Evolutionary conservation across 2,888 invertebrate species (phyloP).

Genomic region (Matsumyia berberina): DNA sequence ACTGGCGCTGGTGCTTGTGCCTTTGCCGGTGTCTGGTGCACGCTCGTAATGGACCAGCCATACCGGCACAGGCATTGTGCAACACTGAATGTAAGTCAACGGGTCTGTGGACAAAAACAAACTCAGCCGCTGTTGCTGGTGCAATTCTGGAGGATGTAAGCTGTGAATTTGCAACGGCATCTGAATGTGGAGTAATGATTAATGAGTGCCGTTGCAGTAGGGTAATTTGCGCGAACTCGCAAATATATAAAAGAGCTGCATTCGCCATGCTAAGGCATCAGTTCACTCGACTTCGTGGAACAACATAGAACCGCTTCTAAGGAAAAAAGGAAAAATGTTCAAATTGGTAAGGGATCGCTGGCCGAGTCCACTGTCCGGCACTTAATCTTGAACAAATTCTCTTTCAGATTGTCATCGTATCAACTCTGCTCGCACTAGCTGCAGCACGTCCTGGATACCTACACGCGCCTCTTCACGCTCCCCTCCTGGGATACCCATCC

Average conservation of each 20-base stretch:
- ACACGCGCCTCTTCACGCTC: conserved; percentile 78
- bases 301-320: conserved; percentile 23
- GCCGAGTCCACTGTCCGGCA: neutral
- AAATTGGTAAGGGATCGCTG: conserved; percentile 71
- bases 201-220: conserved; percentile 63
- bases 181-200: conserved; percentile 77
- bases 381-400: too few species aligned
- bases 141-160: conserved; percentile 72
- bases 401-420: conserved; percentile 52
- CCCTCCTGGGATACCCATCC: conserved; percentile 67
- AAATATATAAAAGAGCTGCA: conserved; percentile 81
- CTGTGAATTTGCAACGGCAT: conserved; percentile 62
- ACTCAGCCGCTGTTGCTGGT: conserved; percentile 49
- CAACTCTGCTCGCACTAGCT: conserved; percentile 76
- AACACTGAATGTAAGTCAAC: conserved; percentile 67
- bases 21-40: conserved; percentile 15
- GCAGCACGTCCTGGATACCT: conserved; percentile 82
- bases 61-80: conserved; percentile 68
- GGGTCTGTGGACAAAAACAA: conserved; percentile 69
- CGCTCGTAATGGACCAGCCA: conserved; percentile 52
- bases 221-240: conserved; percentile 56
- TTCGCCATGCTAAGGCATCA: conserved; percentile 80
- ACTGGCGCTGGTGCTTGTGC: neutral
- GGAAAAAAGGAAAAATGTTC: conserved; percentile 70
- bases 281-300: conserved; percentile 77